Percentiles rank a stretch among this genome's conserved stretches.
These are phyloP conservation scores for Adelphocoris suturalis DNA, from an alignment of 2,888 invertebrate genomes.

Conservation along the genomic window DNA sequence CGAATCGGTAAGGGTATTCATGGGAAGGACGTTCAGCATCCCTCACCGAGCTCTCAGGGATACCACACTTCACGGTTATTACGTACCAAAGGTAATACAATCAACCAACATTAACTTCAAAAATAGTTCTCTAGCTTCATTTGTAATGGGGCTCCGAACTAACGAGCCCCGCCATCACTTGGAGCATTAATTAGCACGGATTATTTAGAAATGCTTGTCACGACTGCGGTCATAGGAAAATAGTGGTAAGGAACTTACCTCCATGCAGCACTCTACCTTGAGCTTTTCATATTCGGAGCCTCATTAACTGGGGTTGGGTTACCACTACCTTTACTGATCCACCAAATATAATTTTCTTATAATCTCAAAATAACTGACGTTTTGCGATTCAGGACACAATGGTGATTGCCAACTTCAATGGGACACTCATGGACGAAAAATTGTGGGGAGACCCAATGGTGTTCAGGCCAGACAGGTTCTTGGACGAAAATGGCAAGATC, in stretches of 20 bases:
- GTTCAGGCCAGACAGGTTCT: constrained; percentile 88
- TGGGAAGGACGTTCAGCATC: constrained; percentile 88
- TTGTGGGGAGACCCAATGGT: constrained; percentile 85
- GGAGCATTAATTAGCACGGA: too few relatives aligned
- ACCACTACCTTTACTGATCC: too few relatives aligned
- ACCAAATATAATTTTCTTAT: too few relatives aligned
- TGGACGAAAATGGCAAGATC: constrained; percentile 82
- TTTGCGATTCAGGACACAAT: constrained; percentile 84
- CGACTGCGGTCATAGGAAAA: too few relatives aligned
- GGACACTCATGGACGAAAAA: constrained; percentile 85
- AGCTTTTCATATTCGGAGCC: too few relatives aligned
- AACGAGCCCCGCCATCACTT: too few relatives aligned
- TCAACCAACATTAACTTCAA: not conserved
- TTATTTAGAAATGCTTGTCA: too few relatives aligned
- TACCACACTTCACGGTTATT: constrained; percentile 85
- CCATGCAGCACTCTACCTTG: too few relatives aligned
- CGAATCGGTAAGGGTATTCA: constrained; percentile 89
- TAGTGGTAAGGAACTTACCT: too few relatives aligned
- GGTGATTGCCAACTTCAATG: constrained; percentile 88
- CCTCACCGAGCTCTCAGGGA: constrained; percentile 89
- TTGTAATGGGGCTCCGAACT: too few relatives aligned
- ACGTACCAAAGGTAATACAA: constrained; percentile 85
- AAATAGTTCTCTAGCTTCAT: too few relatives aligned
- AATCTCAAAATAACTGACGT: not conserved
- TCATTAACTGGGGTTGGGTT: too few relatives aligned